These are phyloP conservation scores for Diachasmimorpha longicaudata DNA, from an alignment of 1,140 invertebrate genomes.

Conservation along the genomic window DNA sequence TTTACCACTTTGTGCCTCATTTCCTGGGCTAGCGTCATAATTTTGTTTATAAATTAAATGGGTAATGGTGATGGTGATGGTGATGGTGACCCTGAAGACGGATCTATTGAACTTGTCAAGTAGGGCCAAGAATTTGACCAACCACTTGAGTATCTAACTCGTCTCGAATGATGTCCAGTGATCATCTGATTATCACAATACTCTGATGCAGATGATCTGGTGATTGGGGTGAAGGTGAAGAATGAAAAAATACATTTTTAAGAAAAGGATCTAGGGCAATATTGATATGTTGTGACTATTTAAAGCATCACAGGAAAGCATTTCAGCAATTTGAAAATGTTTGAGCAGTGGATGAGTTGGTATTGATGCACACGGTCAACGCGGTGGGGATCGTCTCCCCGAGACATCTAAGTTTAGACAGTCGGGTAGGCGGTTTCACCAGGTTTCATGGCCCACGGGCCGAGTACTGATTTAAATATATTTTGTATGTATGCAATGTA, in stretches of 20 bases:
- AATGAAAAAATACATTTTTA: neutral
- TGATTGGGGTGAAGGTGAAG: neutral
- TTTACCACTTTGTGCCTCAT: too few species aligned
- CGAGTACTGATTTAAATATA: conserved; percentile 24
- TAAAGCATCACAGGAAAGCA: neutral
- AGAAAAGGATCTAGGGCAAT: neutral
- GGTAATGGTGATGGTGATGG: too few species aligned
- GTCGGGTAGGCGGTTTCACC: conserved; percentile 30
- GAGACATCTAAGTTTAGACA: conserved; percentile 33
- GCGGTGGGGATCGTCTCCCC: neutral
- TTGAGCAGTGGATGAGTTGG: neutral
- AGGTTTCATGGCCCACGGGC: conserved; percentile 19
- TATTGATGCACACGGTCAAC: neutral
- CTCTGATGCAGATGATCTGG: neutral
- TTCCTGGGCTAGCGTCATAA: too few species aligned
- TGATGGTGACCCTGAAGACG: neutral
- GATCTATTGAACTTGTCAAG: neutral
- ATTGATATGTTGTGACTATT: neutral
- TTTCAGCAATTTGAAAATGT: neutral
- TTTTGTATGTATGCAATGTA: neutral
- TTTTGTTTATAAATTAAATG: too few species aligned
- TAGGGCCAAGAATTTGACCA: neutral
- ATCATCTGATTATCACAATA: neutral
- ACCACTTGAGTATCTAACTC: neutral
- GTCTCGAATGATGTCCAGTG: neutral